A percentile compares a stretch with the other conserved stretches of the same genome.
phyloP scores from a whole-genome alignment of 1,140 invertebrate genomes.

The Augochlora pura region DNA sequence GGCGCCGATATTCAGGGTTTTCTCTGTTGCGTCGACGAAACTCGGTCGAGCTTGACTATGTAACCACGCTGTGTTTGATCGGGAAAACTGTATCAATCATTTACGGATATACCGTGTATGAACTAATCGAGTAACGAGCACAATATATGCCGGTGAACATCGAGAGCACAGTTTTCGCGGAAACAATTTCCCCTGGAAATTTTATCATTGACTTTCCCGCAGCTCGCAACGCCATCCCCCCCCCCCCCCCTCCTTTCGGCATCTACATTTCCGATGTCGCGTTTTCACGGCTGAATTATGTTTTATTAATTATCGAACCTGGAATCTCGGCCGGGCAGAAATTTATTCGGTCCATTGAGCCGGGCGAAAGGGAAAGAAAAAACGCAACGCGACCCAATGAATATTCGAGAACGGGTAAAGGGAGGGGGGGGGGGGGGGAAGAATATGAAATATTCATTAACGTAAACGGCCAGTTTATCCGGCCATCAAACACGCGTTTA shows the following conservation, averaged over 20 bases:
- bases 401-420: slow-evolving; percentile 24
- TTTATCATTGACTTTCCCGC: neutral
- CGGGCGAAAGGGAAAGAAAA: slow-evolving; percentile 25
- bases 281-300: slow-evolving; percentile 6
- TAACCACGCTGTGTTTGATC: too few species aligned
- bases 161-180: too few species aligned
- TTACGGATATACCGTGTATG: too few species aligned
- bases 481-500: slow-evolving; percentile 34
- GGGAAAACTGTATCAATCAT: too few species aligned
- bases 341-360: neutral
- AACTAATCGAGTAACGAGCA: neutral
- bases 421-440: neutral
- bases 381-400: neutral
- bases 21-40: too few species aligned
- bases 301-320: slow-evolving; percentile 19
- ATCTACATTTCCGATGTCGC: neutral
- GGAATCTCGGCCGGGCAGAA: neutral
- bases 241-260: too few species aligned
- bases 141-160: neutral
- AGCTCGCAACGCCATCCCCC: too few species aligned
- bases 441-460: slow-evolving; percentile 55
- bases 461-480: slow-evolving; percentile 24
- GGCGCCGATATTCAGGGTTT: too few species aligned
- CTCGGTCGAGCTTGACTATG: too few species aligned
- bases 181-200: slow-evolving; percentile 6